phyloP scores from a whole-genome alignment of 1,140 invertebrate species.

The Micrasema longulum region DNA sequence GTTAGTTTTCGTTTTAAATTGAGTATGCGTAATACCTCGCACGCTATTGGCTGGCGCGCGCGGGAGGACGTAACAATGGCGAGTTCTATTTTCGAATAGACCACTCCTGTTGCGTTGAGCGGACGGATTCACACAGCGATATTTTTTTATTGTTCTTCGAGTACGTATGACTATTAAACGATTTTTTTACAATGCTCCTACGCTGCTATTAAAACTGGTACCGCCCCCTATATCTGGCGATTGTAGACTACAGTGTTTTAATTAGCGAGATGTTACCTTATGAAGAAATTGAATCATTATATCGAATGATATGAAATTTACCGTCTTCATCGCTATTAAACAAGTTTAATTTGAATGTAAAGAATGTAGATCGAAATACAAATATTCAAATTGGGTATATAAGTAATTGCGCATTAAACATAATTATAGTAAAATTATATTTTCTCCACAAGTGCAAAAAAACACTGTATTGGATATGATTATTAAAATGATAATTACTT shows the following conservation, averaged over 20 bases:
- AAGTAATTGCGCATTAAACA: no score
- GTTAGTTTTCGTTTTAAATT: constrained; percentile 2
- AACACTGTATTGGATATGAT: no score
- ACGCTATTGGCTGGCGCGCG: constrained; percentile 23
- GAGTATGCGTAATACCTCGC: constrained; percentile 9
- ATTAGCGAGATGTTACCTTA: constrained; percentile 21
- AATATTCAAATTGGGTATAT: no score
- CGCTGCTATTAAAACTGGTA: background rate
- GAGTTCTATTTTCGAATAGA: constrained; percentile 41
- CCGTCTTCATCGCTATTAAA: background rate
- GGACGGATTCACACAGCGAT: constrained; percentile 6
- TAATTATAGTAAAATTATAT: no score
- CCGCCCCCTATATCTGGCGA: background rate
- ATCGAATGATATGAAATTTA: constrained; percentile 24
- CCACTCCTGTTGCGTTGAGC: constrained; percentile 24
- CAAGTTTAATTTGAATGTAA: no score
- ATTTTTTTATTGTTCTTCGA: constrained; percentile 16
- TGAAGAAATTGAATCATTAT: constrained; percentile 29
- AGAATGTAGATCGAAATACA: no score
- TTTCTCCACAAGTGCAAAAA: no score
- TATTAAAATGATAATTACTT: no score
- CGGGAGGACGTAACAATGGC: constrained; percentile 40
- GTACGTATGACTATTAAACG: constrained; percentile 22
- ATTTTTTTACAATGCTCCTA: constrained; percentile 8
- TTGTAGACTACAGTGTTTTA: constrained; percentile 19